Percentiles rank a stretch among this genome's conserved stretches.
These are phyloP conservation scores for Muscicapa adusta DNA, from an alignment of 2,113 vertebrate genomes.

Conservation along the genomic window DNA sequence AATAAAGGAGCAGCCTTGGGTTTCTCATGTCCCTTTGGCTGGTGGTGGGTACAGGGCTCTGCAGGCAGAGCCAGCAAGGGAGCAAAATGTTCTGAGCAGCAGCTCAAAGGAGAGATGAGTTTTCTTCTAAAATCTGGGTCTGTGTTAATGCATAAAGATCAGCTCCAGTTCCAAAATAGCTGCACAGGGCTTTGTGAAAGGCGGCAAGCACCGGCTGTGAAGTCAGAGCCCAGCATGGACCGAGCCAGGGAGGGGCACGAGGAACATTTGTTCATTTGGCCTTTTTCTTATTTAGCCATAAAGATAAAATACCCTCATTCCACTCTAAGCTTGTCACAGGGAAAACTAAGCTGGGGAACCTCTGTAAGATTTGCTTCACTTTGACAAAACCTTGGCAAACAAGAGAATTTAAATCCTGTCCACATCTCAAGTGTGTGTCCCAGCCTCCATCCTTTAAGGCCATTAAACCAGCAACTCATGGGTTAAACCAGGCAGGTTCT, in stretches of 20 bases:
- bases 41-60: not conserved
- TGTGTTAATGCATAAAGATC: not conserved
- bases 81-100: slow-evolving; percentile 29
- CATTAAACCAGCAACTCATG: fast-evolving
- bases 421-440: not conserved
- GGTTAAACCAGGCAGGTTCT: not conserved
- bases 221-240: not conserved
- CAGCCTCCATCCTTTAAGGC: not conserved
- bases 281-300: not conserved
- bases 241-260: fast-evolving
- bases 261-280: slow-evolving; percentile 6
- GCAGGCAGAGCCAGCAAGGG: not conserved
- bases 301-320: not conserved
- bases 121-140: slow-evolving; percentile 12
- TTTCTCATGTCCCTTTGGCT: not conserved
- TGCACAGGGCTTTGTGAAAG: not conserved
- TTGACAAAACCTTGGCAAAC: not conserved
- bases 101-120: not conserved
- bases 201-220: not conserved
- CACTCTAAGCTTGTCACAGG: not conserved
- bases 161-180: slow-evolving; percentile 32
- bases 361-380: not conserved
- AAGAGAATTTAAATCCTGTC: not conserved
- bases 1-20: not conserved
- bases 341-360: not conserved